A percentile compares a stretch with the other conserved stretches of the same genome.
phyloP scores from a whole-genome alignment of 2,797 vertebrate species.

The Avahi laniger region DNA sequence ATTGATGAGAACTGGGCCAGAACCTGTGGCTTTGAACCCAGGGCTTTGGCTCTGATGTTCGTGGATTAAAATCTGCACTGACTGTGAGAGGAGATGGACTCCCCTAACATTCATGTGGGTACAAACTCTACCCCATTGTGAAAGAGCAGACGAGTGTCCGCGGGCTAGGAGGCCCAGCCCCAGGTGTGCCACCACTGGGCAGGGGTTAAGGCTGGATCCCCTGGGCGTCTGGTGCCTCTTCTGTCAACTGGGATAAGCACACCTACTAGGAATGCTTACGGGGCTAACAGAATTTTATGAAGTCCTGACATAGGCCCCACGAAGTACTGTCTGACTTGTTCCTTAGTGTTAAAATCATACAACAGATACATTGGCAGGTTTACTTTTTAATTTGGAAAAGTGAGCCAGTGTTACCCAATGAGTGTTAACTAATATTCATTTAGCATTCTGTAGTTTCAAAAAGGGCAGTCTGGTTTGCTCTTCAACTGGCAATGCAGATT shows the following conservation, averaged over 20 bases:
- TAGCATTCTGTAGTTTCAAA: not conserved
- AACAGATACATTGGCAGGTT: not conserved
- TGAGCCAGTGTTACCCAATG: not conserved
- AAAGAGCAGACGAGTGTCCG: not conserved
- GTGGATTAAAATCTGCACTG: not conserved
- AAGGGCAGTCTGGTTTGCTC: not conserved
- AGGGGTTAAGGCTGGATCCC: not conserved
- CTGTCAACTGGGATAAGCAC: not conserved
- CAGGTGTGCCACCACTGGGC: not conserved
- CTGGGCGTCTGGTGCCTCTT: no score
- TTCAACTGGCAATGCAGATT: not conserved
- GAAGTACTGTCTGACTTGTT: not conserved
- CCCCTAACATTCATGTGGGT: not conserved
- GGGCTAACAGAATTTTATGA: not conserved
- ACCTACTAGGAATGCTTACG: not conserved
- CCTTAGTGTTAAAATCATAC: not conserved
- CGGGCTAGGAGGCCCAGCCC: not conserved
- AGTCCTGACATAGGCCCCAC: not conserved
- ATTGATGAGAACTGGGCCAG: not conserved
- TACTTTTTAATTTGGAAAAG: not conserved
- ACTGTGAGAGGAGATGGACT: not conserved
- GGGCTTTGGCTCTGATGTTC: not conserved
- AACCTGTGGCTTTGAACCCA: not conserved
- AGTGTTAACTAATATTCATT: not conserved
- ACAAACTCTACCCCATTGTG: accelerated